Conservation (phyloP, 2,113 vertebrate species). For the Lontra canadensis region DNA sequence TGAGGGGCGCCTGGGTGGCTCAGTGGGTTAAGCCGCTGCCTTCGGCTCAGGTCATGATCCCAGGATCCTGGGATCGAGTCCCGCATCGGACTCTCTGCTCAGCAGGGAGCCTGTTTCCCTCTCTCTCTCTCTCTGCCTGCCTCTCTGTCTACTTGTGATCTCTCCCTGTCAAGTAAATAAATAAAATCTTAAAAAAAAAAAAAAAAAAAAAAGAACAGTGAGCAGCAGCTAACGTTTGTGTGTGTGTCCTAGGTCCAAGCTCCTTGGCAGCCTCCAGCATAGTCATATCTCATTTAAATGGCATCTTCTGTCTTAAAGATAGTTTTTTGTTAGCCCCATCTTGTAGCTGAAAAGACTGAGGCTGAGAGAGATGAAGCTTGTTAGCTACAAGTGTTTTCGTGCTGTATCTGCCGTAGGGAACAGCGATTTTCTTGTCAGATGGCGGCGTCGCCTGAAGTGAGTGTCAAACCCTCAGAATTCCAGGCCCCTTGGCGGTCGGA, state of each 20-base stretch:
- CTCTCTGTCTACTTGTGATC: too few species aligned
- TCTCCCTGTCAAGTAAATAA: too few species aligned
- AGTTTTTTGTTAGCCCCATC: not conserved
- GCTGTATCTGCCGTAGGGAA: not conserved
- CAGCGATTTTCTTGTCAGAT: not conserved
- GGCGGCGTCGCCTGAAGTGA: not conserved
- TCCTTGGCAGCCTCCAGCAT: not conserved
- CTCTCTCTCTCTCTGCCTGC: too few species aligned
- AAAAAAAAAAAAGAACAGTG: not conserved
- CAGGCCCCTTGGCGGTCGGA: not conserved
- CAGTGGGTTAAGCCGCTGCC: too few species aligned
- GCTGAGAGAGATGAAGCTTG: not conserved
- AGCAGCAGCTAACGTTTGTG: not conserved
- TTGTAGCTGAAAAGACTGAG: not conserved
- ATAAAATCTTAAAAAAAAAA: too few species aligned
- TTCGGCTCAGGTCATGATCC: too few species aligned
- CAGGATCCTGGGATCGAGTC: too few species aligned
- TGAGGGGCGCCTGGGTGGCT: too few species aligned
- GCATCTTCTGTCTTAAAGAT: not conserved
- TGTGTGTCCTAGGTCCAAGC: not conserved
- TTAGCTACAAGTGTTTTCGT: not conserved
- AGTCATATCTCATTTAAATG: not conserved
- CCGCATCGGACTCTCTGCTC: too few species aligned
- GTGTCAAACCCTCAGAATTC: not conserved
- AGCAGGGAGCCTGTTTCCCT: too few species aligned